Evolutionary conservation across 2,797 vertebrate species (phyloP).

Genomic region (Microhierax caerulescens): DNA sequence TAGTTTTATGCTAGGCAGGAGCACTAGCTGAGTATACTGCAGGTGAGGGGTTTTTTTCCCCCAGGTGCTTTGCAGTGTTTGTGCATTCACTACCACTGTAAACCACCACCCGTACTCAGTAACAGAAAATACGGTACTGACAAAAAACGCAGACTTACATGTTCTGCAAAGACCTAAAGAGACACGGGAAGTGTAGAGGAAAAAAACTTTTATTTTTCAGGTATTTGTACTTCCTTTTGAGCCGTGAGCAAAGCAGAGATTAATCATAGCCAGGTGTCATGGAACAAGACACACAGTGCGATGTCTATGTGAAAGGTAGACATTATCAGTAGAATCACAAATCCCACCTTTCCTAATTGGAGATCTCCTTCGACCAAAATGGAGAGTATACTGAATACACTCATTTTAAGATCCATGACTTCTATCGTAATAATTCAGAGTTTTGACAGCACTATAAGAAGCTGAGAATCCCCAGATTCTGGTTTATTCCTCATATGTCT

Average conservation of each 20-base stretch:
- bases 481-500: slow-evolving; percentile 14
- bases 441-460: slow-evolving; percentile 15
- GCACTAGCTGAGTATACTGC: neutral
- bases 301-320: neutral
- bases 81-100: neutral
- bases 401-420: neutral
- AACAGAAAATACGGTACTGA: neutral
- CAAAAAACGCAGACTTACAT: neutral
- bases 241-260: neutral
- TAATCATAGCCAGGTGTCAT: slow-evolving; percentile 13
- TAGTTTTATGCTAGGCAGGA: neutral
- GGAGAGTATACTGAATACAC: neutral
- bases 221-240: neutral
- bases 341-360: slow-evolving; percentile 19
- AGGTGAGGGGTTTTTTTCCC: neutral
- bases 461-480: slow-evolving; percentile 23
- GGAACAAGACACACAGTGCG: neutral
- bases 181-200: neutral
- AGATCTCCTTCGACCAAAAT: neutral
- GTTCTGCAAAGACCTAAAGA: neutral
- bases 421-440: neutral
- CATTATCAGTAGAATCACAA: neutral
- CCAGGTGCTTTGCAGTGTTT: neutral
- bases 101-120: neutral
- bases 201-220: neutral